Percentiles rank a stretch among this genome's conserved stretches.
Evolutionary conservation across 2,797 vertebrate genomes (phyloP).

Genomic region (Dallia pectoralis): DNA sequence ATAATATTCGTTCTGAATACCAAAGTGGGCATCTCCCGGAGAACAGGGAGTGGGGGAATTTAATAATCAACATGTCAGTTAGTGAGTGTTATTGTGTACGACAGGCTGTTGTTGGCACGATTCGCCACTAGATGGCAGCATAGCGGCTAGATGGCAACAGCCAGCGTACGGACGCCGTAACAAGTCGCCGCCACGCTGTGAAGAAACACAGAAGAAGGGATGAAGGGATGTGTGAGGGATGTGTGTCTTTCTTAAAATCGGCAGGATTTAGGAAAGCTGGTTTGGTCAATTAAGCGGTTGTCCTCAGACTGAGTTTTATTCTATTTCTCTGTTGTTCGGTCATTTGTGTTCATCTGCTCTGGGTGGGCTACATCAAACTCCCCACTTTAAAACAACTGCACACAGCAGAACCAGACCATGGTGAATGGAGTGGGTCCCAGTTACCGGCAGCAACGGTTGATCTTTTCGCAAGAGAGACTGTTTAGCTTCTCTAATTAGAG

Average conservation of each 20-base stretch:
- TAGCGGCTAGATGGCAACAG: slow-evolving; percentile 18
- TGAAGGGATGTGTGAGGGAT: neutral
- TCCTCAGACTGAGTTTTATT: neutral
- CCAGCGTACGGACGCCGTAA: too few species aligned
- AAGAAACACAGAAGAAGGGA: neutral
- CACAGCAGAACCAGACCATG: slow-evolving; percentile 17
- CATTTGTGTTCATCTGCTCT: neutral
- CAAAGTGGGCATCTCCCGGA: slow-evolving; percentile 17
- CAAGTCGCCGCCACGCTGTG: neutral
- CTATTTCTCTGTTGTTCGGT: slow-evolving; percentile 20
- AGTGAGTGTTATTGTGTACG: neutral
- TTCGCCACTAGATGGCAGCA: slow-evolving; percentile 41
- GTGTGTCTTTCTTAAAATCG: neutral
- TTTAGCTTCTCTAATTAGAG: slow-evolving; percentile 74
- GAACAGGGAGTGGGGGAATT: neutral
- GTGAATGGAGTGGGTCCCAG: slow-evolving; percentile 13
- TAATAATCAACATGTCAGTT: slow-evolving; percentile 3
- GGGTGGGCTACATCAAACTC: neutral
- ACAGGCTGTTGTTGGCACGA: neutral
- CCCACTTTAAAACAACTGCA: slow-evolving; percentile 27
- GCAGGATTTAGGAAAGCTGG: neutral
- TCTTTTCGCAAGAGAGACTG: slow-evolving; percentile 57
- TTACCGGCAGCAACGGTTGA: slow-evolving; percentile 42
- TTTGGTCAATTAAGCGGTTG: neutral
- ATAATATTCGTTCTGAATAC: slow-evolving; percentile 25